Percentiles rank a stretch among this genome's conserved stretches.
Evolutionary conservation across 2,113 vertebrate genomes (phyloP).

Genomic region (Rhabdornis inornatus): DNA sequence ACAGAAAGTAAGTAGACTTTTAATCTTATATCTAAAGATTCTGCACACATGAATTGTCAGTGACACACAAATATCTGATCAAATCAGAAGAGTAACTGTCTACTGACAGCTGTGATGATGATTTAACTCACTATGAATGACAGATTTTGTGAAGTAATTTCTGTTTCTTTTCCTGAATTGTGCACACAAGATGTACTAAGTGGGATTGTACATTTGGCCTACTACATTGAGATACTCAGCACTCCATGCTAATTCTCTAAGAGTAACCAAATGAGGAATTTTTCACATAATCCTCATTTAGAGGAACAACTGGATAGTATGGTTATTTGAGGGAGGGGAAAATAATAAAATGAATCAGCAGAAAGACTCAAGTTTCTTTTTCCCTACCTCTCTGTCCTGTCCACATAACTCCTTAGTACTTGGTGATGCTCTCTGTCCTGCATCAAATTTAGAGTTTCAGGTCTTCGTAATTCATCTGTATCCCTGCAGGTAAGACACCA

Average conservation of each 20-base stretch:
- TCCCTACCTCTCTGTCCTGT: constrained; percentile 54
- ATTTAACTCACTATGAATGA: not conserved
- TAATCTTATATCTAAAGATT: not conserved
- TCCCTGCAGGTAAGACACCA: constrained; percentile 50
- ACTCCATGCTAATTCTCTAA: not conserved
- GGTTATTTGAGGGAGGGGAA: not conserved
- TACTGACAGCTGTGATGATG: not conserved
- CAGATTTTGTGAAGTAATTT: not conserved
- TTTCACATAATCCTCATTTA: not conserved
- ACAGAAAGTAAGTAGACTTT: not conserved
- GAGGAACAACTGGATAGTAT: not conserved
- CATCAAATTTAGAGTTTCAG: constrained; percentile 57
- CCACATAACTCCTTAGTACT: constrained; percentile 45
- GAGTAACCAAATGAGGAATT: not conserved
- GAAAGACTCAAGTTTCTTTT: not conserved
- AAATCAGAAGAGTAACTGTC: not conserved
- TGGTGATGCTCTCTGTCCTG: constrained; percentile 58
- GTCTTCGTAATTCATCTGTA: constrained; percentile 52
- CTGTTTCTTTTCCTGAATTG: not conserved
- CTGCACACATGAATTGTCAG: not conserved
- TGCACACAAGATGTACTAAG: not conserved
- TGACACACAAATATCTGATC: not conserved
- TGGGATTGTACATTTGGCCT: not conserved
- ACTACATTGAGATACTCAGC: not conserved
- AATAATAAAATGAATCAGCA: not conserved